Evolutionary conservation across 2,113 vertebrate genomes (phyloP).

Genomic region (Mohoua ochrocephala): DNA sequence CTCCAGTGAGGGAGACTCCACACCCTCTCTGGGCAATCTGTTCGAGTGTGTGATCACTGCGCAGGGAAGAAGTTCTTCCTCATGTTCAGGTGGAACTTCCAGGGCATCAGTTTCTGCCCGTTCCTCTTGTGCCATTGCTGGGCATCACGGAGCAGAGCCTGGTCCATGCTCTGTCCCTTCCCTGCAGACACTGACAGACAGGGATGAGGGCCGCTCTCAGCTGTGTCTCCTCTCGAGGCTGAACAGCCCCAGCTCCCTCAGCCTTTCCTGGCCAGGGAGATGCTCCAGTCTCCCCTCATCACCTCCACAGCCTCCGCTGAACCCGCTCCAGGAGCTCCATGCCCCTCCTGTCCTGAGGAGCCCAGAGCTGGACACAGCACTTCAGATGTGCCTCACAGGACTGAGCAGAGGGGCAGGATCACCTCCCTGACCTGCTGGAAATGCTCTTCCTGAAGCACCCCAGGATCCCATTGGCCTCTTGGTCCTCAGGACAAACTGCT

Average conservation of each 20-base stretch:
- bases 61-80: background rate
- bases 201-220: background rate
- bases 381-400: background rate
- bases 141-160: rapidly evolving
- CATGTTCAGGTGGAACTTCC: background rate
- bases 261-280: background rate
- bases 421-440: background rate
- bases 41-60: background rate
- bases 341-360: background rate
- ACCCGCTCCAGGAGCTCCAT: rapidly evolving
- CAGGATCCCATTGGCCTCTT: background rate
- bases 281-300: background rate
- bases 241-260: background rate
- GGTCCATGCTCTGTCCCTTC: background rate
- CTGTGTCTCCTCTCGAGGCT: background rate
- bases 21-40: background rate
- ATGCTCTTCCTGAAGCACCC: background rate
- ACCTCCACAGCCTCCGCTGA: background rate
- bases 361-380: background rate
- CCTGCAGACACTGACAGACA: background rate
- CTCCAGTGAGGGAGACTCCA: background rate
- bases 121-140: background rate
- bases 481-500: background rate
- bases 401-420: background rate
- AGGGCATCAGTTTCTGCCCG: background rate